phyloP scores from a whole-genome alignment of 2,888 invertebrate species.

The Heliconius cydno region DNA sequence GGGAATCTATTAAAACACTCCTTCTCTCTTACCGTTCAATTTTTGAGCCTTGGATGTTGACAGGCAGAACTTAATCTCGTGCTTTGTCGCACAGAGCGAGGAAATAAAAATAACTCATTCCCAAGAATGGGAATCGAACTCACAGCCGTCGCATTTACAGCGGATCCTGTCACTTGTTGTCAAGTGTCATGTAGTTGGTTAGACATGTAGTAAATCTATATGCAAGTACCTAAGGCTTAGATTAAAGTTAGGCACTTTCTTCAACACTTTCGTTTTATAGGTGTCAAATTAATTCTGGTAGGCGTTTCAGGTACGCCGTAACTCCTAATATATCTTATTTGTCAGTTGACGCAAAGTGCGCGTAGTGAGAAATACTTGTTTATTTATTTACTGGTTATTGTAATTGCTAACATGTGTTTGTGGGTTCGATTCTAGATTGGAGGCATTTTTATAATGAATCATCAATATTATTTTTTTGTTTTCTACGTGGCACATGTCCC shows the following conservation, averaged over 20 bases:
- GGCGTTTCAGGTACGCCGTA: neutral
- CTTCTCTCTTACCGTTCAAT: neutral
- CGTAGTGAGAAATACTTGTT: neutral
- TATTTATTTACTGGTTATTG: neutral
- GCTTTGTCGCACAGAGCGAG: neutral
- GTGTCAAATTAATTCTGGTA: neutral
- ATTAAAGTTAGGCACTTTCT: neutral
- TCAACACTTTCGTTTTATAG: neutral
- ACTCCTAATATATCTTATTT: neutral
- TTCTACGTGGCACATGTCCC: too few species aligned
- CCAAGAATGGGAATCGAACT: neutral
- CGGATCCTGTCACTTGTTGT: too few species aligned
- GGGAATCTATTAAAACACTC: neutral
- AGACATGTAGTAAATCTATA: too few species aligned
- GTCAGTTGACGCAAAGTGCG: neutral
- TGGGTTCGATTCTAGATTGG: too few species aligned
- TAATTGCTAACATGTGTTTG: too few species aligned
- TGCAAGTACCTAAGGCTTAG: neutral
- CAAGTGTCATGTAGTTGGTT: too few species aligned
- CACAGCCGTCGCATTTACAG: neutral
- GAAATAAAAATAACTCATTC: neutral
- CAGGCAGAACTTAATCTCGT: neutral
- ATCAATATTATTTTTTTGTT: too few species aligned
- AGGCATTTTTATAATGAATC: too few species aligned
- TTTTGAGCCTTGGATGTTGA: neutral